Evolutionary conservation across 1,140 invertebrate genomes (phyloP).

Genomic region (Macrobrachium nipponense): DNA sequence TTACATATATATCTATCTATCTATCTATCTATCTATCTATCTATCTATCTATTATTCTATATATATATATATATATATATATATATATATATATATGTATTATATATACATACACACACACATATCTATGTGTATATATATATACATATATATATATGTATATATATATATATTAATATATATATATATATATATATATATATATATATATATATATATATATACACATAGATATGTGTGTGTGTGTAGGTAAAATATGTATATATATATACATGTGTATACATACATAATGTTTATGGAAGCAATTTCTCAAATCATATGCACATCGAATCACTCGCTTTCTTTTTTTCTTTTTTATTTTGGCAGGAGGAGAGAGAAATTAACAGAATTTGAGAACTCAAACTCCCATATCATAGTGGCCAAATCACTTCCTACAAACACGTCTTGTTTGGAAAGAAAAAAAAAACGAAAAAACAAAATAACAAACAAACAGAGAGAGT

Average conservation of each 20-base stretch:
- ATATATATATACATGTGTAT: neutral
- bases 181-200: neutral
- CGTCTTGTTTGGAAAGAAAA: too few relatives aligned
- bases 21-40: neutral
- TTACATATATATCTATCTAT: neutral
- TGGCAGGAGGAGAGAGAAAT: too few relatives aligned
- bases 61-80: neutral
- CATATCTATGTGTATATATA: neutral
- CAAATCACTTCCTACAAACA: too few relatives aligned
- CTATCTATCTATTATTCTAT: neutral
- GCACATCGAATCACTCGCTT: too few relatives aligned
- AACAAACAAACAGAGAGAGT: too few relatives aligned
- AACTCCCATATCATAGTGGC: too few relatives aligned
- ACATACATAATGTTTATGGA: neutral
- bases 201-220: conserved; percentile 18
- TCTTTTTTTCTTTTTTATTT: too few relatives aligned
- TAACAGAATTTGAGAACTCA: too few relatives aligned
- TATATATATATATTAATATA: neutral
- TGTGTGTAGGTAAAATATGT: neutral
- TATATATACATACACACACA: neutral
- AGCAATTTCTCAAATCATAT: neutral
- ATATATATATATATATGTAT: neutral
- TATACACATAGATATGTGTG: neutral
- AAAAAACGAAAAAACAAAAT: too few relatives aligned
- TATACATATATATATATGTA: conserved; percentile 10